Base-by-base conservation (phyloP, 2,113 vertebrate species). In the Orthochromis indermauri region DNA sequence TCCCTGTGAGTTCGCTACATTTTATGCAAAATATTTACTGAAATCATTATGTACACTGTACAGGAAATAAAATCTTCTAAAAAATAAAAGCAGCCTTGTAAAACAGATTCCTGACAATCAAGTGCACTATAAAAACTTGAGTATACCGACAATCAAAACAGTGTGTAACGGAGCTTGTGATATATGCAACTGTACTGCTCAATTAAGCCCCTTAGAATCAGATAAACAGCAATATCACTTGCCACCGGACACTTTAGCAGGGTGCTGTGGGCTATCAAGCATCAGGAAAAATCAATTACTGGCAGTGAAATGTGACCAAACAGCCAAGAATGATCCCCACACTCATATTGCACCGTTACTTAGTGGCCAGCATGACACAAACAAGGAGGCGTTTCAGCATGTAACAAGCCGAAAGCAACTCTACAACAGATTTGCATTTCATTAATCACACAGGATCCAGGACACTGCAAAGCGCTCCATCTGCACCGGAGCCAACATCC, bases 391-490 rank as follows among this genome's bases (percentile, higher is more conserved):
- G 49, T 84, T 89, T 88, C 84, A 33, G 85, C 81, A 63, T 24
- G 81, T 82, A 87, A 73, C 83, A 6, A 83, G 71, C 35, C 71
- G 81, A 73, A 54, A 82, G 63, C 14, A 42, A 49, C 85, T 91
- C 83, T 80, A 84, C 83, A 76, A 92, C 93, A 94, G 91, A 89
- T 91, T 90, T 93, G 55, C 16, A 31, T 88, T 91, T 88, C 85
- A 91, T 94, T 94, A 92, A 94, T 94, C 91, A 93, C 91, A 83
- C 86, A 4, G 85, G 91, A 94, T 88, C 83, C 92, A 86, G 87
- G 89, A 61, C 80, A 81, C 84, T 84, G 93, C 85, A 86, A 92
- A 90, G 86, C 42, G 24, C 91, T 92, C 91, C 80, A 90, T 95
- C 91, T 94, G 94, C 93, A 93, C 57, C 24, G 9, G 71, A 63